Base-by-base conservation (phyloP, 2,113 vertebrate species). In the Rhynchopsitta pachyrhyncha region DNA sequence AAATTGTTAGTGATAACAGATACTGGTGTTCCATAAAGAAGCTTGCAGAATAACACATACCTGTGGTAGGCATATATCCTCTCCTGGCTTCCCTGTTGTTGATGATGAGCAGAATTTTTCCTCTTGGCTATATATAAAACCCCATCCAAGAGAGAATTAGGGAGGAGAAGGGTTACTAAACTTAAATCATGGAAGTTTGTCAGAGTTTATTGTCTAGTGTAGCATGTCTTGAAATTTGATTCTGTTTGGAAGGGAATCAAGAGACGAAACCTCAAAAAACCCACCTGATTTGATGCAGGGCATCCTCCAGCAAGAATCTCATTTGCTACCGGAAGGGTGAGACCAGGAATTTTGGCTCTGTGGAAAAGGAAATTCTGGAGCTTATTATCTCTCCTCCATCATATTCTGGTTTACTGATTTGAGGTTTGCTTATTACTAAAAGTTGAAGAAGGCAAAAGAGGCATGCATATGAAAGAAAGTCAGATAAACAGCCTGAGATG, bases 211-310 rank as follows among this genome's bases (percentile, higher is more conserved):
- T 89, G 50, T 84, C 35, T 79, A 53, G 18, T 27, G 37, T 81
- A 94, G 81, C 66, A 29, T 79, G 75, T 62, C 87, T 85, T 94
- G 70, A 89, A 93, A 92, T 89, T 73, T 89, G 83, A 87, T 92
- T 87, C 86, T 55, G 4, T 76, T 89, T 95, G 95, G 91, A 94
- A 91, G 25, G 31, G 29, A 96, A 49, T 85, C 70, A 90, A 77
- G 83, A 62, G 86, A 76, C 94, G 78, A 94, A 94, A 91, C 91
- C 88, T 92, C 74, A 92, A 80, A 81, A 97, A 96, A 69, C 41
- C 70, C 57, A 95, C 88, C 92, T 94, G 93, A 89, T 85, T 62
- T 82, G 62, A 82, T 67, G 83, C 80, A 96, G 83, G 77, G 66
- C 62, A 10, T 96, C 90, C 90, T 95, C 92, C 70, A 96, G 83